Percentiles rank a stretch among this genome's conserved stretches.
Conservation (phyloP, 2,113 vertebrate species). For the Sturnira hondurensis region DNA sequence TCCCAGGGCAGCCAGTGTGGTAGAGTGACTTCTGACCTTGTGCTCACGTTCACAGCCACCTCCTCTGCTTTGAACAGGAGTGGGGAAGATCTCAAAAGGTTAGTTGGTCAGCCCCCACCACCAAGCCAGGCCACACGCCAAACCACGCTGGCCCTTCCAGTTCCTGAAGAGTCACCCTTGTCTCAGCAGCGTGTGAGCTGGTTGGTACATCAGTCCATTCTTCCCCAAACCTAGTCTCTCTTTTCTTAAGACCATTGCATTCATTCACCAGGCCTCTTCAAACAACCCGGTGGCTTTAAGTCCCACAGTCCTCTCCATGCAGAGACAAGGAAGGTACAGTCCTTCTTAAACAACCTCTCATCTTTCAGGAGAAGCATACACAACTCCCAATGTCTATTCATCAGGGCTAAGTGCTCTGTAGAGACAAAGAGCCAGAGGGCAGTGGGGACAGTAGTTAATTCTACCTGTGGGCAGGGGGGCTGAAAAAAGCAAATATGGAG, state of each 20-base stretch:
- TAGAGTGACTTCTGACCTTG: not conserved
- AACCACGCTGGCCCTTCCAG: not conserved
- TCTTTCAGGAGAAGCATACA: not conserved
- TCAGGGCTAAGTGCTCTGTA: not conserved
- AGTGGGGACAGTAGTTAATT: not conserved
- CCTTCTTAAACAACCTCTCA: not conserved
- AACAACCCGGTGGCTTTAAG: not conserved
- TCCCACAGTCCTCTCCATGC: not conserved
- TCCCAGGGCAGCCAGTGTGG: no score
- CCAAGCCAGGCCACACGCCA: not conserved
- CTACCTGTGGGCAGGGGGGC: not conserved
- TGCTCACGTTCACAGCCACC: not conserved
- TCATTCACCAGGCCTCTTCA: not conserved
- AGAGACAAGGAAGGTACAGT: not conserved
- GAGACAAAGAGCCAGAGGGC: no score
- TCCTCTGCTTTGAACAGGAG: not conserved
- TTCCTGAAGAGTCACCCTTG: not conserved
- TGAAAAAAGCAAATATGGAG: not conserved
- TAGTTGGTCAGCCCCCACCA: not conserved
- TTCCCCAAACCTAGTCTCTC: not conserved
- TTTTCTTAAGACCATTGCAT: not conserved
- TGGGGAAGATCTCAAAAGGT: not conserved
- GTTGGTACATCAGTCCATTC: not conserved
- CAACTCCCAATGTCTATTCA: not conserved
- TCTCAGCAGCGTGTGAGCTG: not conserved